Evolutionary conservation across 2,797 vertebrate species (phyloP).

Genomic region (Artibeus jamaicensis): DNA sequence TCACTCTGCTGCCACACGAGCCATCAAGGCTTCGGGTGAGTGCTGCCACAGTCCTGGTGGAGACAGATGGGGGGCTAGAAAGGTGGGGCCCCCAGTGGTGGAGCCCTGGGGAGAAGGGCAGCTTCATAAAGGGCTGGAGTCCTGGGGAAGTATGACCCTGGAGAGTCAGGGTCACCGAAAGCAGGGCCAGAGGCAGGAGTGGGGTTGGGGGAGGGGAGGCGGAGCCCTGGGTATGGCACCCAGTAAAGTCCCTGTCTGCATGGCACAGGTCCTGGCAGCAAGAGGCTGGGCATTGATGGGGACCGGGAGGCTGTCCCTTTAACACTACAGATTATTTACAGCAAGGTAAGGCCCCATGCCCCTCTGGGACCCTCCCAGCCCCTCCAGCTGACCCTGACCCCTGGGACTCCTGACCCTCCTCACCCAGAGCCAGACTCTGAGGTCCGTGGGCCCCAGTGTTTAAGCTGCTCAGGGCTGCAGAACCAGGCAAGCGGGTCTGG

Average conservation of each 20-base stretch:
- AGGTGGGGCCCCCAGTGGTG: too few relatives aligned
- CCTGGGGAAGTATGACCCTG: accelerated
- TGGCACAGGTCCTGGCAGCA: slow-evolving; percentile 91
- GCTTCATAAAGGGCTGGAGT: neutral
- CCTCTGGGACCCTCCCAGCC: neutral
- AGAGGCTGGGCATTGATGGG: slow-evolving; percentile 95
- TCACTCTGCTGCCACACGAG: slow-evolving; percentile 92
- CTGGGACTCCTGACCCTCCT: neutral
- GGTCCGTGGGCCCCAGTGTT: neutral
- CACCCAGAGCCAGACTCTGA: neutral
- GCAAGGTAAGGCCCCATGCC: slow-evolving; percentile 85
- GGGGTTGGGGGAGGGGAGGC: neutral
- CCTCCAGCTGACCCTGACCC: too few relatives aligned
- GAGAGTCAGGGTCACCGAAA: neutral
- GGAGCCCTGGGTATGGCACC: accelerated
- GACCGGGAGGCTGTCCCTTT: slow-evolving; percentile 96
- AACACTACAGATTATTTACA: slow-evolving; percentile 92
- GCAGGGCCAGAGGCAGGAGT: neutral
- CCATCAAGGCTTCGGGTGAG: slow-evolving; percentile 96
- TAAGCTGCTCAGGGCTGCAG: accelerated
- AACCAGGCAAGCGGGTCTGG: too few relatives aligned
- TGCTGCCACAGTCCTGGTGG: neutral
- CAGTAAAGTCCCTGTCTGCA: neutral
- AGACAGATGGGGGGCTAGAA: too few relatives aligned
- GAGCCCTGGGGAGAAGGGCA: neutral